Conservation (phyloP, 2,797 vertebrate genomes). For the Megaceryle alcyon region DNA sequence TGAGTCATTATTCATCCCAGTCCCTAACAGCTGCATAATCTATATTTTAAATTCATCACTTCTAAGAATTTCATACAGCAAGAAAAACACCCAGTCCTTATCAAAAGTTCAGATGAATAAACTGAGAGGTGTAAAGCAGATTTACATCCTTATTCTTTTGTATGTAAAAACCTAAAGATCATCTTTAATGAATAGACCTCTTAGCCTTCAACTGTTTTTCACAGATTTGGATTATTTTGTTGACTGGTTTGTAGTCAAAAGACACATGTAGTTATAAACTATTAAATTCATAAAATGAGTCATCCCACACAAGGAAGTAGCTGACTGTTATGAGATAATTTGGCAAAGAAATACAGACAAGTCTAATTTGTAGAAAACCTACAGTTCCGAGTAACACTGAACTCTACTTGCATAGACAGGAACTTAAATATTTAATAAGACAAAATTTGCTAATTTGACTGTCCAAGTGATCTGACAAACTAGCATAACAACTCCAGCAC, state of each 20-base stretch:
- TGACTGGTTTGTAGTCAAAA: constrained; percentile 3
- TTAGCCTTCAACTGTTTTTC: not conserved
- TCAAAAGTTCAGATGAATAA: not conserved
- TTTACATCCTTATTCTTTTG: not conserved
- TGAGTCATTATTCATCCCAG: not conserved
- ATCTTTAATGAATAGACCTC: not conserved
- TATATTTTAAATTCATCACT: not conserved
- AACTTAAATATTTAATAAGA: not conserved
- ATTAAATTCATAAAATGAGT: not conserved
- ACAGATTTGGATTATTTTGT: not conserved
- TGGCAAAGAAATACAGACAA: not conserved
- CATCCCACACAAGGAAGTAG: not conserved
- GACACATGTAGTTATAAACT: not conserved
- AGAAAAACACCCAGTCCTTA: not conserved
- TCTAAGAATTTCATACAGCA: not conserved
- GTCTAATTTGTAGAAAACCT: not conserved
- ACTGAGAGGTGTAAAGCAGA: not conserved
- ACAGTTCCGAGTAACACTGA: not conserved
- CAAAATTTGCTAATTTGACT: not conserved
- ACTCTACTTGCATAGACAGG: not conserved
- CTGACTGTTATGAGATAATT: not conserved
- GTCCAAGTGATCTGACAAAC: not conserved
- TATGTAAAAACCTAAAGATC: not conserved
- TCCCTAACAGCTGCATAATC: not conserved
- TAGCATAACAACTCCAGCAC: not conserved